Conservation (phyloP, 2,113 vertebrate genomes). For the Pandion haliaetus region DNA sequence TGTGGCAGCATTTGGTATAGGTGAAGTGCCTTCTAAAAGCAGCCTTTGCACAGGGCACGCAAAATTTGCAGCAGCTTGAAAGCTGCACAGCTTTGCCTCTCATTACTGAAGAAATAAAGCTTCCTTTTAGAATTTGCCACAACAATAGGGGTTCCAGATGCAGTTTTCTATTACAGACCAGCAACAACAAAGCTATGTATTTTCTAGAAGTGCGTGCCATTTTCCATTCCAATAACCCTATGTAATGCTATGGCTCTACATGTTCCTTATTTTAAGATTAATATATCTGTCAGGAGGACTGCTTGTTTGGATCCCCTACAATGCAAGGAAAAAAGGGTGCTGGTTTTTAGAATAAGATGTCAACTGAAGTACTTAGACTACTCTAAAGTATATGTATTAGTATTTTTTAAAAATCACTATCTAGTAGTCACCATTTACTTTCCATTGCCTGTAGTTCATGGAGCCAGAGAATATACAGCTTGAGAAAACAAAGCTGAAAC, state of each 20-base stretch:
- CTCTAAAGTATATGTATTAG: not conserved
- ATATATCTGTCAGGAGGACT: not conserved
- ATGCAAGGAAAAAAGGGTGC: not conserved
- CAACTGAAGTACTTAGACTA: not conserved
- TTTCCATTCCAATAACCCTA: conserved; percentile 41
- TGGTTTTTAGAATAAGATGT: not conserved
- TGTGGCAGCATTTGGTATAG: conserved; percentile 17
- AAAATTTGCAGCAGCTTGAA: conserved; percentile 35
- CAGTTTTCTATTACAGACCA: conserved; percentile 18
- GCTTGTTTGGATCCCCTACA: not conserved
- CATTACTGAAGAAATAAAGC: conserved; percentile 53
- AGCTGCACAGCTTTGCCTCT: conserved; percentile 34
- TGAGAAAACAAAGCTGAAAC: not conserved
- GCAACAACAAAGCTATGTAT: conserved; percentile 4
- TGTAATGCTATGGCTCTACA: not conserved
- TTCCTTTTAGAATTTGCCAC: conserved; percentile 37
- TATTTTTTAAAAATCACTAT: not conserved
- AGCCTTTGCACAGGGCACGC: not conserved
- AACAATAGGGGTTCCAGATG: conserved; percentile 25
- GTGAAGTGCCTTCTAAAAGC: conserved; percentile 49
- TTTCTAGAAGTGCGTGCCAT: not conserved
- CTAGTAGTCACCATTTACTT: not conserved
- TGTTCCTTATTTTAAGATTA: conserved; percentile 11
- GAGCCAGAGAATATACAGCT: not conserved
- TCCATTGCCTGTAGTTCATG: not conserved